Evolutionary conservation across 2,888 invertebrate species (phyloP).

Genomic region (Abrostola tripartita): DNA sequence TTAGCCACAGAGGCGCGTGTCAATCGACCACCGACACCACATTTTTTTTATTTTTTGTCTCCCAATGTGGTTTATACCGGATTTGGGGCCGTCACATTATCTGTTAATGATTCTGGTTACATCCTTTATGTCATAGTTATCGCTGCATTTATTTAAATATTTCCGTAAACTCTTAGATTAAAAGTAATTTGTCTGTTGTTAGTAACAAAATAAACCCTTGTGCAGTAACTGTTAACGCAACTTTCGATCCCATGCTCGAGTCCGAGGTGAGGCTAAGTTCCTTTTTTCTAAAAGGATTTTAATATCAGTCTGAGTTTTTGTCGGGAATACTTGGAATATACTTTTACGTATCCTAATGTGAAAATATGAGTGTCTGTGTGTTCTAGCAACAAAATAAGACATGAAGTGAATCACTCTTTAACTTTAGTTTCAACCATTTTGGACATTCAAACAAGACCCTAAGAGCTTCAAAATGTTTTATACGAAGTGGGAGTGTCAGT

Average conservation of each 20-base stretch:
- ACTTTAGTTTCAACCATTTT: slow-evolving; percentile 42
- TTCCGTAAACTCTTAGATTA: not conserved
- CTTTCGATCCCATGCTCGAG: too few species aligned
- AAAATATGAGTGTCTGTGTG: slow-evolving; percentile 4
- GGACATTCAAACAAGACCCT: slow-evolving; percentile 46
- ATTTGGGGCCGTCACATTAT: slow-evolving; percentile 47
- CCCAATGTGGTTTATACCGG: slow-evolving; percentile 53
- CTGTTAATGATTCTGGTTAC: slow-evolving; percentile 36
- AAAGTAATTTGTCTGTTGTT: not conserved
- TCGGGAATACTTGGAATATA: not conserved
- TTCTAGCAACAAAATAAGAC: slow-evolving; percentile 16
- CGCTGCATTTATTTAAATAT: slow-evolving; percentile 11
- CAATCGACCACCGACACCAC: slow-evolving; percentile 56
- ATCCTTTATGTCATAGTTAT: slow-evolving; percentile 31
- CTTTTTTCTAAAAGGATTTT: too few species aligned
- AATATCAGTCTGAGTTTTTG: too few species aligned
- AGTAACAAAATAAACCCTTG: not conserved
- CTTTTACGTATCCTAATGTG: not conserved
- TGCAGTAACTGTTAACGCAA: too few species aligned
- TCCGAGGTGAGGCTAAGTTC: too few species aligned
- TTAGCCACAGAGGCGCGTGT: slow-evolving; percentile 68
- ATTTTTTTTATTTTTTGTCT: slow-evolving; percentile 54
- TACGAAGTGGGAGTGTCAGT: slow-evolving; percentile 67
- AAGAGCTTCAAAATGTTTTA: slow-evolving; percentile 61
- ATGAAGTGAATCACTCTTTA: slow-evolving; percentile 34